A percentile compares a stretch with the other conserved stretches of the same genome.
Evolutionary conservation across 2,113 vertebrate species (phyloP).

Genomic region (Porphyrio hochstetteri): DNA sequence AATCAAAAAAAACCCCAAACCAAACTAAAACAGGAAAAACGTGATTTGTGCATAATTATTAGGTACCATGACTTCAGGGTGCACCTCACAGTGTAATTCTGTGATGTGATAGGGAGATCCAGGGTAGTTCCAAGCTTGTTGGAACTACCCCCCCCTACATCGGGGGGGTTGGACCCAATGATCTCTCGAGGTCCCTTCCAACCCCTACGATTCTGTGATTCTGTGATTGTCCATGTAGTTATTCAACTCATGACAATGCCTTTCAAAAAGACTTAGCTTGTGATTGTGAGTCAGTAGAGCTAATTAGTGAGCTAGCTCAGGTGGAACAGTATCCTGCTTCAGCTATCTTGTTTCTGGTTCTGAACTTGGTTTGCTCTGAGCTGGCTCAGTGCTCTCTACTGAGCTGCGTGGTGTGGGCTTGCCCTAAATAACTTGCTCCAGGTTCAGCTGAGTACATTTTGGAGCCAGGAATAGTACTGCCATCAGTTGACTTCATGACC

Average conservation of each 20-base stretch:
- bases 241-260: background rate
- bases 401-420: background rate
- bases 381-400: background rate
- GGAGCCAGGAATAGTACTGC: conserved; percentile 39
- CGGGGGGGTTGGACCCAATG: no score
- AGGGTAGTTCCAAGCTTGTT: background rate
- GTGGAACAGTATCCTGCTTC: conserved; percentile 17
- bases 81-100: background rate
- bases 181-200: no score
- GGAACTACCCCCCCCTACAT: no score
- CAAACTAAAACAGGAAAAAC: background rate
- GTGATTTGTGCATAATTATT: background rate
- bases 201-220: no score
- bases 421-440: background rate
- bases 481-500: conserved; percentile 36
- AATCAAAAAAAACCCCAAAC: background rate
- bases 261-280: background rate
- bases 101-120: background rate
- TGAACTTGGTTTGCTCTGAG: background rate
- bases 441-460: conserved; percentile 29
- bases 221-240: background rate
- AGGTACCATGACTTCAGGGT: background rate
- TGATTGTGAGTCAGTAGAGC: background rate
- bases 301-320: conserved; percentile 28
- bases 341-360: background rate